Conservation (phyloP, 2,113 vertebrate species). For the Sarotherodon lohbergeri region DNA sequence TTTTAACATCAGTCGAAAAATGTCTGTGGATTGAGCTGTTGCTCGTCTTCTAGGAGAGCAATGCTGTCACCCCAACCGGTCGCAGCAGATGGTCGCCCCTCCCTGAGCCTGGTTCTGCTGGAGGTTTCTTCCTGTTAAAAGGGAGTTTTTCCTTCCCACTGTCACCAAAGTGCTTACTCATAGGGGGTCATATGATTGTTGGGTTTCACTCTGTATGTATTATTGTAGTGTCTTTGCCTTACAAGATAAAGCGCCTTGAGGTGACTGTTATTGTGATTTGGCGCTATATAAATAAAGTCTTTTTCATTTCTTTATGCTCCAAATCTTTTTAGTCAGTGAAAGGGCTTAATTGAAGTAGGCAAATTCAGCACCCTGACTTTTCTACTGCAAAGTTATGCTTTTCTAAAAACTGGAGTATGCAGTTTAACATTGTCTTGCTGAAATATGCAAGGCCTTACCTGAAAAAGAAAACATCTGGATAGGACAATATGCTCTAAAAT, state of each 20-base stretch:
- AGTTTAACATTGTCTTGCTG: background rate
- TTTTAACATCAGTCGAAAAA: background rate
- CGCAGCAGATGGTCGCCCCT: fast-evolving
- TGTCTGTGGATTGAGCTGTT: background rate
- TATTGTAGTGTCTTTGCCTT: background rate
- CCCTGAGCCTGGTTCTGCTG: background rate
- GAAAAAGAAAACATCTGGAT: background rate
- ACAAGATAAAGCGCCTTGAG: background rate
- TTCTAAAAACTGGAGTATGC: background rate
- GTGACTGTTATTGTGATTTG: background rate
- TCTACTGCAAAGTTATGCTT: background rate
- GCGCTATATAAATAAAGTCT: background rate
- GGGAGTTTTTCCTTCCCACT: background rate
- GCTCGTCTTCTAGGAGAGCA: background rate
- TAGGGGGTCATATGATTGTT: background rate
- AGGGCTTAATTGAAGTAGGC: background rate
- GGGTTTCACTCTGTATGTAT: background rate
- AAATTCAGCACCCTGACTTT: background rate
- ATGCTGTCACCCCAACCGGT: background rate
- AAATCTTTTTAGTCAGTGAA: background rate
- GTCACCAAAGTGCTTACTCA: background rate
- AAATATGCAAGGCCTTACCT: background rate
- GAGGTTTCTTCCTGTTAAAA: background rate
- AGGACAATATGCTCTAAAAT: background rate
- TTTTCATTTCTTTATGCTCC: background rate